Evolutionary conservation across 2,113 vertebrate species (phyloP).

Genomic region (Grantiella picta): DNA sequence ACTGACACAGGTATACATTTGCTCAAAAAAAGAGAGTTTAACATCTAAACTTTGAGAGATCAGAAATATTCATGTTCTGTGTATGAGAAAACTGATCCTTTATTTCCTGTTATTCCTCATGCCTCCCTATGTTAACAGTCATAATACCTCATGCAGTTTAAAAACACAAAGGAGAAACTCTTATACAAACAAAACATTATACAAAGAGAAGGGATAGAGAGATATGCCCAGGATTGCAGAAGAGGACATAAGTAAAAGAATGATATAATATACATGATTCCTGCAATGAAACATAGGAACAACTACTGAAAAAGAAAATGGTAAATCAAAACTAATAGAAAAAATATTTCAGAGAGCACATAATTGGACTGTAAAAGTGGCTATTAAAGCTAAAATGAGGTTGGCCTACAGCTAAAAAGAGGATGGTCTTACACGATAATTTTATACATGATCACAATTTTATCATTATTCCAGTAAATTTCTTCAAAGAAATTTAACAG

Average conservation of each 20-base stretch:
- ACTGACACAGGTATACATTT: neutral
- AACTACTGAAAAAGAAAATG: neutral
- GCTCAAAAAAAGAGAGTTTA: neutral
- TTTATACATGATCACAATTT: neutral
- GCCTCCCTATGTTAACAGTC: neutral
- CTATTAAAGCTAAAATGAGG: neutral
- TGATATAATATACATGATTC: neutral
- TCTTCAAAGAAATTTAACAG: neutral
- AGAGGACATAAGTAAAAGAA: neutral
- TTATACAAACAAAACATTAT: neutral
- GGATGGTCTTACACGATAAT: neutral
- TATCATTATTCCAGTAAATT: neutral
- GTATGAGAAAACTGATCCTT: accelerated
- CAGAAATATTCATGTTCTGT: neutral
- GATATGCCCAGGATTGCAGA: neutral
- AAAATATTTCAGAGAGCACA: neutral
- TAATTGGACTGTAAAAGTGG: neutral
- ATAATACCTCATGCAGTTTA: neutral
- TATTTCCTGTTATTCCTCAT: neutral
- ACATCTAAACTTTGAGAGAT: neutral
- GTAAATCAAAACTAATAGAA: neutral
- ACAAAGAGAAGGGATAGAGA: neutral
- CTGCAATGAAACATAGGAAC: neutral
- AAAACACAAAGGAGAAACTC: neutral
- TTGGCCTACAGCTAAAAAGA: neutral